A percentile compares a stretch with the other conserved stretches of the same genome.
These are phyloP conservation scores for Epinephelus moara DNA, from an alignment of 2,113 vertebrate genomes.

Conservation along the genomic window DNA sequence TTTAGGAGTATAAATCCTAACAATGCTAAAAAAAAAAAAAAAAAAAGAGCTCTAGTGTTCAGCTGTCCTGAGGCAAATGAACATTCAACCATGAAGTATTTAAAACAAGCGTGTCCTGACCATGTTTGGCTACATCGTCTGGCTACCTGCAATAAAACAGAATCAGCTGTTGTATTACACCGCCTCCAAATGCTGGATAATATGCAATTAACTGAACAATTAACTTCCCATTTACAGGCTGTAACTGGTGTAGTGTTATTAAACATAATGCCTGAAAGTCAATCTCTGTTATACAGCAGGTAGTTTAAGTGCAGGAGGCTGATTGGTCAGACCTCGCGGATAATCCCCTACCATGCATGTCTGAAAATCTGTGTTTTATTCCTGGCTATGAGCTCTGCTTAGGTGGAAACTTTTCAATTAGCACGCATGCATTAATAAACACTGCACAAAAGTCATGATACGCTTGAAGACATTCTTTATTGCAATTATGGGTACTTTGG, in stretches of 20 bases:
- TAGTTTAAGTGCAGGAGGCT: constrained; percentile 7
- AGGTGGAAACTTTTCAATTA: constrained; percentile 54
- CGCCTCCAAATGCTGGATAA: constrained; percentile 41
- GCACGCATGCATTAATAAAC: constrained; percentile 51
- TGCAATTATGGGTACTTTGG: constrained; percentile 40
- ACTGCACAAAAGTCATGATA: constrained; percentile 42
- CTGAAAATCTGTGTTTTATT: constrained; percentile 13
- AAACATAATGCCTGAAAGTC: constrained; percentile 47
- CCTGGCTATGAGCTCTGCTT: not conserved
- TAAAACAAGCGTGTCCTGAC: constrained; percentile 9
- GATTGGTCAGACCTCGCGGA: constrained; percentile 7
- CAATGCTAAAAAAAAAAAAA: constrained; percentile 6
- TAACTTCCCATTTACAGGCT: constrained; percentile 69
- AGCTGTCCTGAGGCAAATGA: not conserved
- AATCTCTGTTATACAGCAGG: constrained; percentile 27
- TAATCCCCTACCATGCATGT: constrained; percentile 15
- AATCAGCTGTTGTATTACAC: constrained; percentile 51
- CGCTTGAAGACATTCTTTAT: constrained; percentile 52
- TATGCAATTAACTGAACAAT: constrained; percentile 74
- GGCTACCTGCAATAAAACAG: constrained; percentile 55
- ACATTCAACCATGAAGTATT: constrained; percentile 29
- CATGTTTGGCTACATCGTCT: constrained; percentile 19
- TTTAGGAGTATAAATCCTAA: constrained; percentile 26
- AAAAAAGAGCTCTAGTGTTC: not conserved
- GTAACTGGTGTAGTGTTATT: constrained; percentile 50